Base-by-base conservation (phyloP, 2,797 vertebrate genomes). In the Antennarius maculatus region DNA sequence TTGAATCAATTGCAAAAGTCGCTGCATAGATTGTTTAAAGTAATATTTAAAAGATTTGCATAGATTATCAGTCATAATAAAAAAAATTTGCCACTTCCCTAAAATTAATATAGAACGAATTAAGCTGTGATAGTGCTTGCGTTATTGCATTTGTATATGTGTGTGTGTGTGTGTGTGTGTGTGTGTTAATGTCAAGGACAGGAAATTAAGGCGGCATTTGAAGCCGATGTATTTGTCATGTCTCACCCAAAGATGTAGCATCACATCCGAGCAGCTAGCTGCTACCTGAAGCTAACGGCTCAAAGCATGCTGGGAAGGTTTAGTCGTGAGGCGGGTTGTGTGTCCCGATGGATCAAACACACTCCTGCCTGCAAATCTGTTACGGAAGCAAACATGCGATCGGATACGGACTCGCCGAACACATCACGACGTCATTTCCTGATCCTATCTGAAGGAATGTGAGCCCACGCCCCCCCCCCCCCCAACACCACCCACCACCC, bases 21-120 rank as follows among this genome's bases (percentile, higher is more conserved):
- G 50, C 77, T 84, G 71, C 80, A 88, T 82, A 83, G 88, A 87
- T 85, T 84, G 81, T 85, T 88, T 85, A 85, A 87, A 89, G 74
- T 81, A 63, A 88, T 86, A 87, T 81, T 81, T 89, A 85, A 91
- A 78, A 89, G 74, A 91, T 89, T 92, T 92, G 90, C 92, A 93
- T 92, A 93, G 88, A 91, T 86, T 80, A 85, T 88, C 78, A 84
- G 79, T 81, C 72, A 64, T 80, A 81, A 90, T 85, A 81, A 81
- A 74, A 86, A 82, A 82, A 23, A 23, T 63, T 81, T 85, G 86
- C 88, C 86, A 90, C 90, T 88, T 90, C 82, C 86, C 79, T 11
- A 88, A 84, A 90, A 88, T 88, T 82, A 89, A 91, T 86, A 89
- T 85, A 82, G 82, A 87, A 83, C 81, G 82, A 91, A 89, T 88